Evolutionary conservation across 2,797 vertebrate genomes (phyloP).

Genomic region (Falco novaeseelandiae): DNA sequence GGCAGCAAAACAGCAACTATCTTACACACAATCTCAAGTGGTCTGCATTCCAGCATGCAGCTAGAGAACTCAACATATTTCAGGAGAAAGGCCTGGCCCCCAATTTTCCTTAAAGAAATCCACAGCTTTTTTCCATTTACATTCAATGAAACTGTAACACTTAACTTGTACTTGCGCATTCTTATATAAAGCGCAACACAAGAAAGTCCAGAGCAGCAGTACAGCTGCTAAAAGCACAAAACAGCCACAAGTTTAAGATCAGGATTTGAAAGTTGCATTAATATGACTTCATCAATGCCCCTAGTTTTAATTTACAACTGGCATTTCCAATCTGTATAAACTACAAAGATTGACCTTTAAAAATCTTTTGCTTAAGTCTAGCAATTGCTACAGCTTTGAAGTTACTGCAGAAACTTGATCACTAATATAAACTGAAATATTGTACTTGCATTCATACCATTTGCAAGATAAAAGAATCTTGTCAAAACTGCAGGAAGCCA

Average conservation of each 20-base stretch:
- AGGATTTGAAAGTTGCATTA: background rate
- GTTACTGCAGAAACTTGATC: background rate
- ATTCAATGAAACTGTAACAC: background rate
- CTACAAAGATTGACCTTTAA: fast-evolving
- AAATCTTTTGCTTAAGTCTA: background rate
- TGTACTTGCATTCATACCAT: background rate
- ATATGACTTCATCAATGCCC: background rate
- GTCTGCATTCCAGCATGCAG: background rate
- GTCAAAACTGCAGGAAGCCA: background rate
- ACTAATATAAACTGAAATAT: background rate
- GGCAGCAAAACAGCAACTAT: background rate
- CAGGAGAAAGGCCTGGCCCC: background rate
- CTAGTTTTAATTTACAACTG: background rate
- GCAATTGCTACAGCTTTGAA: background rate
- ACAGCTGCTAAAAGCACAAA: background rate
- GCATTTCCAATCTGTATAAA: background rate
- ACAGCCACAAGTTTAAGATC: background rate
- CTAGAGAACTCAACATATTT: background rate
- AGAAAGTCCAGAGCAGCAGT: background rate
- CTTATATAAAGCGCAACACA: background rate
- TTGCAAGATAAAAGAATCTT: background rate
- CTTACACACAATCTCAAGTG: background rate
- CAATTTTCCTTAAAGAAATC: background rate
- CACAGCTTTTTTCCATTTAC: background rate
- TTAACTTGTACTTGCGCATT: background rate